Conservation (phyloP, 2,888 invertebrate species). For the Xylota segnis region DNA sequence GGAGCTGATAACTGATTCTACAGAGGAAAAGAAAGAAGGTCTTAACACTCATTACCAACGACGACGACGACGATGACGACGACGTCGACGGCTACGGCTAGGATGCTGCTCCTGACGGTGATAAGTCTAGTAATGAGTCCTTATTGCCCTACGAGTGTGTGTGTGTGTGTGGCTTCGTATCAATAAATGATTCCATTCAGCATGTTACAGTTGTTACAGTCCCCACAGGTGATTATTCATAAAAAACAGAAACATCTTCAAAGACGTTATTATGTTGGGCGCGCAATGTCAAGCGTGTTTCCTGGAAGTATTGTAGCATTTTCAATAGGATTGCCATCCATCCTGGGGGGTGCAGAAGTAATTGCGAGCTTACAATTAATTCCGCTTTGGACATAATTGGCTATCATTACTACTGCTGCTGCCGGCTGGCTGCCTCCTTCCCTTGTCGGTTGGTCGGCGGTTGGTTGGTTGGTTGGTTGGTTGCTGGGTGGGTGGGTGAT, state of each 20-base stretch:
- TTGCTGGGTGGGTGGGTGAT: no score
- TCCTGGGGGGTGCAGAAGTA: background rate
- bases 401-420: background rate
- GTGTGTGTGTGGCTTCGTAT: background rate
- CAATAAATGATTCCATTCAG: constrained; percentile 3
- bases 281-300: background rate
- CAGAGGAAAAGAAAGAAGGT: background rate
- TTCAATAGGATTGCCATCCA: background rate
- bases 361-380: constrained; percentile 7
- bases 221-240: constrained; percentile 19
- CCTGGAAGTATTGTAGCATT: background rate
- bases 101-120: background rate
- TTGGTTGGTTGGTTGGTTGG: no score
- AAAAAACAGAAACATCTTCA: background rate
- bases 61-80: background rate
- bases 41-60: background rate
- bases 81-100: background rate
- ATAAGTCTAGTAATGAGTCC: constrained; percentile 7
- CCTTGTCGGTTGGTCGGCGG: background rate
- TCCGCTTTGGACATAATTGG: constrained; percentile 11
- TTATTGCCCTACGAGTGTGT: constrained; percentile 3
- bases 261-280: background rate
- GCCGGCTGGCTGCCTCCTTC: no score
- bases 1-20: constrained; percentile 4
- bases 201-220: constrained; percentile 8